Percentiles rank a stretch among this genome's conserved stretches.
Evolutionary conservation across 2,113 vertebrate species (phyloP).

Genomic region (Ciconia stormi): DNA sequence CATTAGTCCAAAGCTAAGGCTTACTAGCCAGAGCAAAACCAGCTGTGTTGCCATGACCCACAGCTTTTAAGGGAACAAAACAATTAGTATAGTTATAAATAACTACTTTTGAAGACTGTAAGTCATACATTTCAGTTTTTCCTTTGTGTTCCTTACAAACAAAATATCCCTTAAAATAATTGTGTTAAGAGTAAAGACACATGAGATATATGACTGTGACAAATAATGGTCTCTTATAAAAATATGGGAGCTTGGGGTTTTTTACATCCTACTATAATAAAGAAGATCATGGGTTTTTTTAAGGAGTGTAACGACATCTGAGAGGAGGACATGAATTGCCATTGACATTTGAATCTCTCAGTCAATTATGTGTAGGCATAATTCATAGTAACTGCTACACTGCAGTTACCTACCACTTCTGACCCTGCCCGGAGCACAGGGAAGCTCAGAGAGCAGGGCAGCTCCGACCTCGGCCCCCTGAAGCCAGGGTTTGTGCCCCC

Average conservation of each 20-base stretch:
- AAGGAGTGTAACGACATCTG: background rate
- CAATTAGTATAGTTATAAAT: slow-evolving; percentile 16
- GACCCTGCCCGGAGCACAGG: background rate
- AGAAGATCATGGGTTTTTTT: background rate
- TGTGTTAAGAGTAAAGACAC: background rate
- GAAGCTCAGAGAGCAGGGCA: background rate
- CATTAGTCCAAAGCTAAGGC: background rate
- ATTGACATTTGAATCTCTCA: background rate
- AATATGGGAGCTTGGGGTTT: background rate
- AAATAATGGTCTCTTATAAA: background rate
- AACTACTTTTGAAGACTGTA: background rate
- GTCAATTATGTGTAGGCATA: background rate
- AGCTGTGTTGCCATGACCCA: slow-evolving; percentile 18
- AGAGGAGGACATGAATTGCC: background rate
- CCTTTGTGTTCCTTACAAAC: slow-evolving; percentile 12
- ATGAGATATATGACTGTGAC: background rate
- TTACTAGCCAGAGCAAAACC: background rate
- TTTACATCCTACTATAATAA: background rate
- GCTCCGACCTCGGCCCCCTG: background rate
- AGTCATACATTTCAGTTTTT: slow-evolving; percentile 11
- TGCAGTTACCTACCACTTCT: background rate
- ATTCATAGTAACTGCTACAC: background rate
- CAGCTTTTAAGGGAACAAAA: slow-evolving; percentile 12
- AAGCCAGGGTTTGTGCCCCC: background rate
- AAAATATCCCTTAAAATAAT: slow-evolving; percentile 8